These are phyloP conservation scores for Megatriorchis doriae DNA, from an alignment of 2,113 vertebrate species.

Conservation along the genomic window DNA sequence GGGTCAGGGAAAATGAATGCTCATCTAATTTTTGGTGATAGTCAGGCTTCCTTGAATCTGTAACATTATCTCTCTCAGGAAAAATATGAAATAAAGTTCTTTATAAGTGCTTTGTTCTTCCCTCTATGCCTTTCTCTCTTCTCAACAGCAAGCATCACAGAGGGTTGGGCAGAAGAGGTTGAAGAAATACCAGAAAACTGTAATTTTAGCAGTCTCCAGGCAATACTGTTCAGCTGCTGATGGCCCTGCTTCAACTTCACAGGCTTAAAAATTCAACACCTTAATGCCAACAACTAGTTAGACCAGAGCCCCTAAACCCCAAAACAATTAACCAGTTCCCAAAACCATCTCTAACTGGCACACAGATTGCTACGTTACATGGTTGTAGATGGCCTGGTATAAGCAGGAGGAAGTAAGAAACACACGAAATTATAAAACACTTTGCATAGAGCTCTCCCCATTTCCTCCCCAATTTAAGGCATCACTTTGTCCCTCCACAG, in stretches of 20 bases:
- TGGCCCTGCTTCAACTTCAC: background rate
- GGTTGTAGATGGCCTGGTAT: background rate
- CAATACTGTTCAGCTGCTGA: background rate
- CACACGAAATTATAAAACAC: background rate
- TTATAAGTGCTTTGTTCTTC: background rate
- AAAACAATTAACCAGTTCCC: background rate
- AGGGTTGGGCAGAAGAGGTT: background rate
- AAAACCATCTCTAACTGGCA: background rate
- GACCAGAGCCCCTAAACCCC: background rate
- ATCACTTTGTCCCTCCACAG: background rate
- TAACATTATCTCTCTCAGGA: background rate
- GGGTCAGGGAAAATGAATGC: background rate
- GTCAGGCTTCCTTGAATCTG: background rate
- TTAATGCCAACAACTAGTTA: background rate
- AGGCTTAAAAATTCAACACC: background rate
- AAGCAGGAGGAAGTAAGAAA: background rate
- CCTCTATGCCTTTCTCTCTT: background rate
- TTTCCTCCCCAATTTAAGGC: background rate
- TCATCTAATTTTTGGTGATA: background rate
- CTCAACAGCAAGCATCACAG: background rate
- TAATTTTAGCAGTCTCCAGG: background rate
- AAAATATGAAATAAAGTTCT: background rate
- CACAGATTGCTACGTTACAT: accelerated
- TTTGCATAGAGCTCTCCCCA: background rate
- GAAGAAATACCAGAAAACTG: background rate